Evolutionary conservation across 2,113 vertebrate genomes (phyloP).

Genomic region (Penelope pileata): DNA sequence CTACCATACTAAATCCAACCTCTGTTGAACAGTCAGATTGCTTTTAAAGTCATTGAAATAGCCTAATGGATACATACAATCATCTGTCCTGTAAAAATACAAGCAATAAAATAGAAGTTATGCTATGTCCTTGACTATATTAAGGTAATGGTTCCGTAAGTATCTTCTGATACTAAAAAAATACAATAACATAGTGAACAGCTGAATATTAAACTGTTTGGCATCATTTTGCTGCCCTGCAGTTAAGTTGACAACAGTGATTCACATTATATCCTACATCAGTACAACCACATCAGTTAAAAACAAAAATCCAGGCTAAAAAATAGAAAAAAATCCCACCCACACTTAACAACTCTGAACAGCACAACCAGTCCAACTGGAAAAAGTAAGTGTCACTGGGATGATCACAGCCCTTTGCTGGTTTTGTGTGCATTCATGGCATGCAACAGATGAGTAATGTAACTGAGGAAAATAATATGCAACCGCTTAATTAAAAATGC

Average conservation of each 20-base stretch:
- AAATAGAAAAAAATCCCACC: not conserved
- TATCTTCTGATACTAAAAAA: not conserved
- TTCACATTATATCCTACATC: not conserved
- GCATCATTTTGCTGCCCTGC: not conserved
- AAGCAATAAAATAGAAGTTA: not conserved
- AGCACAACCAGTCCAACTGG: not conserved
- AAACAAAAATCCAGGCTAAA: not conserved
- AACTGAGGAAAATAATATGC: not conserved
- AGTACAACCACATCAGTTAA: not conserved
- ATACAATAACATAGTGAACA: not conserved
- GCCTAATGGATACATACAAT: not conserved
- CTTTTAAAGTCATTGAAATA: not conserved
- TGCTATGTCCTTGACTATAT: not conserved
- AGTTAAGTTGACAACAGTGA: not conserved
- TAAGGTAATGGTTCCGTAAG: not conserved
- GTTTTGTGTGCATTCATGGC: not conserved
- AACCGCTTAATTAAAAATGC: not conserved
- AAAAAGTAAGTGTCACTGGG: not conserved
- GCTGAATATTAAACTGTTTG: not conserved
- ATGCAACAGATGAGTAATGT: not conserved
- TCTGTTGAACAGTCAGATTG: no score
- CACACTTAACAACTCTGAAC: not conserved
- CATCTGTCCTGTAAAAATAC: not conserved
- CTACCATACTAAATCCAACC: not conserved
- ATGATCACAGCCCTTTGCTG: not conserved